These are phyloP conservation scores for Trachops cirrhosus DNA, from an alignment of 2,797 vertebrate species.

Conservation along the genomic window DNA sequence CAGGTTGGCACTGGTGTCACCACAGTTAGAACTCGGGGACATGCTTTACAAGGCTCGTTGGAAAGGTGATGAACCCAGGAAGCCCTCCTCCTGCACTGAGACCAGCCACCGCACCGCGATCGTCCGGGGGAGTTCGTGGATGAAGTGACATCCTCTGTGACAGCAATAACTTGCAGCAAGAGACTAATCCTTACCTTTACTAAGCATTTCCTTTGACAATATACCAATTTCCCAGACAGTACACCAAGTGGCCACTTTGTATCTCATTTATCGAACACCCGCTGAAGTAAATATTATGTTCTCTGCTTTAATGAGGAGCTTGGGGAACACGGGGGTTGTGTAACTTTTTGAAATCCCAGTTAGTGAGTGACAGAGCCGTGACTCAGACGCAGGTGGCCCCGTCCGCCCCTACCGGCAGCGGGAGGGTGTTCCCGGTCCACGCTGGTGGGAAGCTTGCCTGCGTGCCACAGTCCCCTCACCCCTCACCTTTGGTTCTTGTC, in stretches of 20 bases:
- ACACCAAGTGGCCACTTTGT: background rate
- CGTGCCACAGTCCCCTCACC: rapidly evolving
- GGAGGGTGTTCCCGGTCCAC: background rate
- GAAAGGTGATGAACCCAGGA: background rate
- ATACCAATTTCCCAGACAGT: rapidly evolving
- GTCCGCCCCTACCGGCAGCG: rapidly evolving
- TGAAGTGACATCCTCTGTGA: background rate
- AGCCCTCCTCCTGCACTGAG: background rate
- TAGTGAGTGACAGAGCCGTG: background rate
- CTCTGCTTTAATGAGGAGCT: background rate
- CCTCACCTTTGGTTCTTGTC: background rate
- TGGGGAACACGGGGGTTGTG: background rate
- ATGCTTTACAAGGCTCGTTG: background rate
- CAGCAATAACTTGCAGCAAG: too few species aligned
- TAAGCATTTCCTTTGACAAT: background rate
- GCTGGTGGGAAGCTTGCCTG: background rate
- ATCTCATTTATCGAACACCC: background rate
- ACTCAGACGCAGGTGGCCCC: background rate
- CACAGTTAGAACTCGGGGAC: background rate
- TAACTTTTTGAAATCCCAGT: background rate
- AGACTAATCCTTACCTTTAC: background rate
- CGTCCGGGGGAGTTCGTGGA: rapidly evolving
- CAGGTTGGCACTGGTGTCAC: background rate
- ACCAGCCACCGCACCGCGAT: rapidly evolving
- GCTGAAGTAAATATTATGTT: background rate